Base-by-base conservation (phyloP, 1,140 invertebrate genomes). In the Euura saliciscinereae region DNA sequence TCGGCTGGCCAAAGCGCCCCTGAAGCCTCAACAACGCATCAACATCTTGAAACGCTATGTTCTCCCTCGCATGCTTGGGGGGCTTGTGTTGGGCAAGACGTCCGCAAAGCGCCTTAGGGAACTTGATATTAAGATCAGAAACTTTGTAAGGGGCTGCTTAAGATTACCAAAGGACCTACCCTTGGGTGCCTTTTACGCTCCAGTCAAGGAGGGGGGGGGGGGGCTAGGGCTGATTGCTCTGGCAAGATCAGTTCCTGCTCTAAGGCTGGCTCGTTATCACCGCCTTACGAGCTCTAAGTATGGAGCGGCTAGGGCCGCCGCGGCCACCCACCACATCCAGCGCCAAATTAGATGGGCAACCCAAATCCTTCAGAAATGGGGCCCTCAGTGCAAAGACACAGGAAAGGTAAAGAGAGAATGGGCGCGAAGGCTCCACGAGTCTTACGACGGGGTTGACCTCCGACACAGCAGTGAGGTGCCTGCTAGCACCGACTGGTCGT, bases 11-110 rank as follows among this genome's bases (percentile, higher is more conserved):
- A 77, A 68, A 71, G 82, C 80, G 4, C 80, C 82, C 6, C 75
- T 83, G 6, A 82, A 78, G 69, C 76, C 77, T 42, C 77, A 81
- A 64, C 81, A 83, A 73, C 64, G 82, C 51, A 73, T 82, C 43
- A 70, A 75, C 44, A 72, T 81, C 11, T 69, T 80, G 2, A 75
- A 74, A 6, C 68, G 64, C 0, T 72, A 78, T 66, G 68, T 84
- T 3, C 43, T 83, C 10, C 80, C 81, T 59, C 69, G 73, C 2
- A 74, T 80, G 7, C 44, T 74, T 44, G 79, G 83, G 73, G 69
- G 72, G 4, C 71, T 82, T 6, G 77, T 81, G 51, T 74, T 82
- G 43, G 80, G 77, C 7, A 72, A 67, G n/a, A 72, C 76, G 43
- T 71, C 75, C 65, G 73, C 72, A 66, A 68, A 75, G 11, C 59